Evolutionary conservation across 2,888 invertebrate genomes (phyloP).

Genomic region (Rutpela maculata): DNA sequence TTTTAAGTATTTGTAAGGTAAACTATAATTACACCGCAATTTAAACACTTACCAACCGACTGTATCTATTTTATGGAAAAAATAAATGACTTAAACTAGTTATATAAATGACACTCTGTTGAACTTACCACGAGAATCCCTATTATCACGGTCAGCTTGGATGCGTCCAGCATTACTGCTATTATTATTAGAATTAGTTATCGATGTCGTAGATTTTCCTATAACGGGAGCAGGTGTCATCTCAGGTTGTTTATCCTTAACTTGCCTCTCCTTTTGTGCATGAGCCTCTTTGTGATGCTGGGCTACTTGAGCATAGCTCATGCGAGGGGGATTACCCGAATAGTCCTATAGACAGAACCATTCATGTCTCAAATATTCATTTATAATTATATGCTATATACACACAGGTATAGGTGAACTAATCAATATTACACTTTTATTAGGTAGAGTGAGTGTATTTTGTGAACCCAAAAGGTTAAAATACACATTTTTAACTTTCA

Average conservation of each 20-base stretch:
- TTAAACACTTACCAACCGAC: too few relatives aligned
- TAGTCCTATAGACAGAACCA: constrained; percentile 45
- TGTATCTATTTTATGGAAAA: too few relatives aligned
- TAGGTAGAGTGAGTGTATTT: too few relatives aligned
- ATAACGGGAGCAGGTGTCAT: constrained; percentile 45
- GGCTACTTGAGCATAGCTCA: constrained; percentile 82
- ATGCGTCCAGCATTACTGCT: constrained; percentile 52
- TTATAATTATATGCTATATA: background rate
- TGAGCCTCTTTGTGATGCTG: constrained; percentile 78
- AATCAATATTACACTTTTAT: too few relatives aligned
- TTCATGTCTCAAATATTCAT: background rate
- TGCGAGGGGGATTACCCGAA: constrained; percentile 70
- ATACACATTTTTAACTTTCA: too few relatives aligned
- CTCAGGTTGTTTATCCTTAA: constrained; percentile 61
- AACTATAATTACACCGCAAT: too few relatives aligned
- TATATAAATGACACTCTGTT: background rate
- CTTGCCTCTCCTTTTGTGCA: constrained; percentile 67
- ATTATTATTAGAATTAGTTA: constrained; percentile 53
- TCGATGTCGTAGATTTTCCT: constrained; percentile 50
- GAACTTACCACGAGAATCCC: constrained; percentile 45
- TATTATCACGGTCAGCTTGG: constrained; percentile 58
- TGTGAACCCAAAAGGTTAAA: too few relatives aligned
- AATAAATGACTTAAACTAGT: background rate
- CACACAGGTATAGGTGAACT: background rate
- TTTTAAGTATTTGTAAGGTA: too few relatives aligned